Evolutionary conservation across 2,113 vertebrate species (phyloP), one percentile per base, ranked within the genome.

Genomic region (Labeo catla): DNA sequence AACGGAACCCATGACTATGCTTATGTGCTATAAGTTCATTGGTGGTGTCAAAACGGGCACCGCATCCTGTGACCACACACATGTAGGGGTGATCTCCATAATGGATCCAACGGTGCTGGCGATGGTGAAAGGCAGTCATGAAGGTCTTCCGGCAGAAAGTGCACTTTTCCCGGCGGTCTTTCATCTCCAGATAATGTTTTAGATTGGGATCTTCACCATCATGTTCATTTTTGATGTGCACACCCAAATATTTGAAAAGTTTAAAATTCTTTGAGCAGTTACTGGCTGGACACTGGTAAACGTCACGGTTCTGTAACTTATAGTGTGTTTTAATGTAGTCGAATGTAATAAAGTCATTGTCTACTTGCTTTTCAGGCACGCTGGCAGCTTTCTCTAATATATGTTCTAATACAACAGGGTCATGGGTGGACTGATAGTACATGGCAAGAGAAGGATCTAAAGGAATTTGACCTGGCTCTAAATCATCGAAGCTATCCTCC

Each of bases 191-290:
- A 89, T 98, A 99, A 91, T 98, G 95, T 73, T 96, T 97, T 12
- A 97, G 96, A 8, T 99, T 98, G 73, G 97, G 96, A 16, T 99
- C 98, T 0, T 95, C 95, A 85, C 95, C 95, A 10, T 86, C 89
- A 89, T 99, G 98, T 28, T 99, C 98, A 0, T 96, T 96, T 93
- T 97, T 99, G 47, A 99, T 91, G 86, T 99, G 98, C 0, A 98
- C 97, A 0, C 97, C 97, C 23, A 99, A 87, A 90, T 99, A 99
- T 86, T 99, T 99, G 70, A 98, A 98, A 63, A 99, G 97, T 84
- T 99, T 99, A 88, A 99, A 99, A 0, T 94, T 94, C 73, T 95
- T 93, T 5, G 95, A 94, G 76, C 98, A 99, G 70, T 95, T 95
- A 0, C 97, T 97, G 45, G 96, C 98, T 0, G 98, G 98, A 86